phyloP scores from a whole-genome alignment of 2,113 vertebrate genomes.

The Hemiscyllium ocellatum region DNA sequence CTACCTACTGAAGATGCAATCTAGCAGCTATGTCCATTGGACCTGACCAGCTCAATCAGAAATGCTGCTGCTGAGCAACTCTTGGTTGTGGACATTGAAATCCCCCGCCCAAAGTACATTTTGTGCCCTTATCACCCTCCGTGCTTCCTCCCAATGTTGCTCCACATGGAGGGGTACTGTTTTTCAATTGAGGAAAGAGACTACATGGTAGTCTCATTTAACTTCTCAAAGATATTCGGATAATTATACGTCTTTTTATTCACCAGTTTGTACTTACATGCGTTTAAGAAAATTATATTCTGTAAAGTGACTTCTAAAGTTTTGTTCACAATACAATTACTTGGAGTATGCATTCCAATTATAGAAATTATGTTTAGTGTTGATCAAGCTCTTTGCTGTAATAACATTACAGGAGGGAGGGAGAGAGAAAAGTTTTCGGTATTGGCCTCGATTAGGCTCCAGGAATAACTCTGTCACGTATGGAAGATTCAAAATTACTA shows the following conservation, averaged over 20 bases:
- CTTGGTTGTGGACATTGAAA: no score
- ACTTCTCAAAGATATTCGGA: background rate
- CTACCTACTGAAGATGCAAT: no score
- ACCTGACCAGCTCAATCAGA: no score
- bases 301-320: background rate
- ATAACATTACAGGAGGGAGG: conserved; percentile 72
- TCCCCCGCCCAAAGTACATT: no score
- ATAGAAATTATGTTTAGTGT: background rate
- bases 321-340: background rate
- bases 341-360: background rate
- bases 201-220: no score
- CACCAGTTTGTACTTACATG: background rate
- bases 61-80: no score
- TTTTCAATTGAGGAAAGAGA: no score
- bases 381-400: background rate
- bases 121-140: no score
- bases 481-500: conserved; percentile 93
- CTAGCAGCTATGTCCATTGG: no score
- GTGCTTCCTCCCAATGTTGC: no score
- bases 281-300: background rate
- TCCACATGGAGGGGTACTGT: no score
- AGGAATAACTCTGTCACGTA: conserved; percentile 90
- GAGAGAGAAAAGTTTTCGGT: conserved; percentile 89
- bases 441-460: conserved; percentile 92
- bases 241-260: background rate